Percentiles rank a stretch among this genome's conserved stretches.
phyloP scores from a whole-genome alignment of 92 coral and sea anemone species.

The Siderastrea radians region DNA sequence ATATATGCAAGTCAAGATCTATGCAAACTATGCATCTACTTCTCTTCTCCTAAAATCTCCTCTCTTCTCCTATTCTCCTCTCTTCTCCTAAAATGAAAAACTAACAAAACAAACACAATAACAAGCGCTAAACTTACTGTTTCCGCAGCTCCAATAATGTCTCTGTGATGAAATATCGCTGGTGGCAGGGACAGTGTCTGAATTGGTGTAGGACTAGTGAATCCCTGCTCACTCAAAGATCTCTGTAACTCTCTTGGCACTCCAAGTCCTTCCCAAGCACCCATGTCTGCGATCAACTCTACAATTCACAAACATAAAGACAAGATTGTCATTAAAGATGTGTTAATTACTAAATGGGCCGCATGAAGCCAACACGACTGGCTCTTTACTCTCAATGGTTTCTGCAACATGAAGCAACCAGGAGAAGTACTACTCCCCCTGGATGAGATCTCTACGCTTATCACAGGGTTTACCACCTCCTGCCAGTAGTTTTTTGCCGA shows the following conservation, averaged over 20 bases:
- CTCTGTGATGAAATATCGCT: slow-evolving; percentile 82
- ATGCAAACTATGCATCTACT: no score
- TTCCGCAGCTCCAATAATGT: slow-evolving; percentile 98
- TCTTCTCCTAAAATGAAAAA: no score
- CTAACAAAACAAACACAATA: no score
- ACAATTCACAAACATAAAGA: not conserved
- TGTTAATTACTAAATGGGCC: no score
- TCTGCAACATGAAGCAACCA: not conserved
- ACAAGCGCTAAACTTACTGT: slow-evolving; percentile 66
- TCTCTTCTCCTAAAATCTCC: no score
- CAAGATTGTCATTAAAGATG: not conserved
- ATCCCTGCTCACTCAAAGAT: slow-evolving; percentile 83
- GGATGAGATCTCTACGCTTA: no score
- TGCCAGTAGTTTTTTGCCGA: no score
- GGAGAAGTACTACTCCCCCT: no score
- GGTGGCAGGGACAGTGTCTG: slow-evolving; percentile 93
- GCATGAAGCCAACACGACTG: not conserved
- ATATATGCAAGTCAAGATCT: no score
- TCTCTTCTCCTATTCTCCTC: no score
- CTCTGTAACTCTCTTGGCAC: slow-evolving; percentile 68
- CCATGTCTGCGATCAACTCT: slow-evolving; percentile 52
- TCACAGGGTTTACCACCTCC: no score
- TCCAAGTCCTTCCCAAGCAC: slow-evolving; percentile 90
- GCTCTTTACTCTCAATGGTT: not conserved
- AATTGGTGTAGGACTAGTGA: slow-evolving; percentile 86